A percentile compares a stretch with the other conserved stretches of the same genome.
These are phyloP conservation scores for Dyspetes luteomarginatus DNA, from an alignment of 2,888 invertebrate species.

Conservation along the genomic window DNA sequence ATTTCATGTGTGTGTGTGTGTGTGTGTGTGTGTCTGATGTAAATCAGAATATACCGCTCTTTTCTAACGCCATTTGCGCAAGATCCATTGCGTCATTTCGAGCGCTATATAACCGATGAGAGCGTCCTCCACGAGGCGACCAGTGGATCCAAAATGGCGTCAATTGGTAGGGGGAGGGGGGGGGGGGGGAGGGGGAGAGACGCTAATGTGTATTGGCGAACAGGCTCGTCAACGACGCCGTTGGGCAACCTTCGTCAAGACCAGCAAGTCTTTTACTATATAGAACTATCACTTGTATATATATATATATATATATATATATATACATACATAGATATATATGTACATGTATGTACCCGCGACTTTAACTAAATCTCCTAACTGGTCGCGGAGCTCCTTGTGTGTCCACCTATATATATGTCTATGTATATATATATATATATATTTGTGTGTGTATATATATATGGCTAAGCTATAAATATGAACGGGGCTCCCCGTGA, in stretches of 20 bases:
- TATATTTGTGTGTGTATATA: slow-evolving; percentile 8
- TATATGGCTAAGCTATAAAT: slow-evolving; percentile 76
- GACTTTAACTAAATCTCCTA: slow-evolving; percentile 72
- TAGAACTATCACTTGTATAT: not conserved
- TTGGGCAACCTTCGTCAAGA: slow-evolving; percentile 77
- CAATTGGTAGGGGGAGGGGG: not conserved
- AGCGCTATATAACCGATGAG: slow-evolving; percentile 55
- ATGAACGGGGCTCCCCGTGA: slow-evolving; percentile 75
- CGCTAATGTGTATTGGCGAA: slow-evolving; percentile 17
- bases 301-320: not conserved
- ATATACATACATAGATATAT: not conserved
- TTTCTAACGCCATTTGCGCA: slow-evolving; percentile 70
- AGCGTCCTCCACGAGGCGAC: slow-evolving; percentile 36
- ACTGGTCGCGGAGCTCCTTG: slow-evolving; percentile 68
- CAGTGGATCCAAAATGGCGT: slow-evolving; percentile 78
- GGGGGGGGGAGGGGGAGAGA: not conserved
- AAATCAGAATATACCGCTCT: slow-evolving; percentile 19
- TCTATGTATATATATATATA: not conserved
- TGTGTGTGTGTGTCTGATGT: no score
- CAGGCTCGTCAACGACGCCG: slow-evolving; percentile 59
- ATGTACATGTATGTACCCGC: slow-evolving; percentile 60
- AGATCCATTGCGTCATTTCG: slow-evolving; percentile 71
- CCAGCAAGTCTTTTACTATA: slow-evolving; percentile 34
- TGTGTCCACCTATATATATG: not conserved
- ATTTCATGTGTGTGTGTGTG: no score